phyloP scores from a whole-genome alignment of 37 sponge, comb jelly and placozoan species.

The Halichondria panicea region DNA sequence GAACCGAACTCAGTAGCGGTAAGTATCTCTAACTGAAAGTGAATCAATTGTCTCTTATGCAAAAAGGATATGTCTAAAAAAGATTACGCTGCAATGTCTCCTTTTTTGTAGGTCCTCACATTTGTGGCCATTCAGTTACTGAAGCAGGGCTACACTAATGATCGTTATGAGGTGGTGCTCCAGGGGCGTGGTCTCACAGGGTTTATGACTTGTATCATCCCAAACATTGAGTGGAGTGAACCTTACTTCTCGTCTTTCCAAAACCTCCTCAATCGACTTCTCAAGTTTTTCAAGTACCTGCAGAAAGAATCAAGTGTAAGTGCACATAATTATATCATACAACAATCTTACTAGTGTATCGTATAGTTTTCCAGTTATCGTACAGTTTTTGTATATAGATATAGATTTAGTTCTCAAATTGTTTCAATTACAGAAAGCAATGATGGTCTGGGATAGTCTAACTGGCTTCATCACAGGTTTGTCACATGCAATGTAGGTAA shows the following conservation, averaged over 20 bases:
- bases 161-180: not conserved
- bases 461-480: slow-evolving; percentile 9
- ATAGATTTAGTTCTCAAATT: not conserved
- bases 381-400: not conserved
- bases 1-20: slow-evolving; percentile 24
- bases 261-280: slow-evolving; percentile 17
- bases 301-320: slow-evolving; percentile 21
- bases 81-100: too few relatives aligned
- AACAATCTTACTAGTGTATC: too few relatives aligned
- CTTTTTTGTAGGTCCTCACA: slow-evolving; percentile 11
- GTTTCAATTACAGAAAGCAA: slow-evolving; percentile 12
- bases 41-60: not conserved
- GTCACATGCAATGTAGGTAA: too few relatives aligned
- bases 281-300: slow-evolving; percentile 47
- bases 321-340: too few relatives aligned
- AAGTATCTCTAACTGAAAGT: not conserved
- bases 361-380: too few relatives aligned
- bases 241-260: slow-evolving; percentile 22
- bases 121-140: slow-evolving; percentile 26
- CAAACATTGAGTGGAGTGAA: slow-evolving; percentile 37
- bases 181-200: slow-evolving; percentile 24
- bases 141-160: slow-evolving; percentile 18
- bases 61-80: not conserved
- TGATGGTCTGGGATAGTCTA: slow-evolving; percentile 21
- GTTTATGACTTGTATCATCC: slow-evolving; percentile 31